Evolutionary conservation across 2,888 invertebrate genomes (phyloP).

Genomic region (Pollenia labialis): DNA sequence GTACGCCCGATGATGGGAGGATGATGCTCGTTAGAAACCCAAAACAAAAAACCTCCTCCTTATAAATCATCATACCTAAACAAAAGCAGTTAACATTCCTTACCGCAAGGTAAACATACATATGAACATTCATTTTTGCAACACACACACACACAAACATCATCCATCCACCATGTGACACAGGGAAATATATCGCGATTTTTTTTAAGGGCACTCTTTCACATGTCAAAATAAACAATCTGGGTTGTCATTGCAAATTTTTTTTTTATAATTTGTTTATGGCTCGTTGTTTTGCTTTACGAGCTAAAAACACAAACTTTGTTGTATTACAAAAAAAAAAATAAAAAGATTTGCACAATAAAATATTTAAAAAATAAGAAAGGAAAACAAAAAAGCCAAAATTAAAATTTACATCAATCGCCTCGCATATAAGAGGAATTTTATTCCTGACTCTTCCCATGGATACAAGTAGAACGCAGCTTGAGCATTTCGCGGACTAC

Average conservation of each 20-base stretch:
- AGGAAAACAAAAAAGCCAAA: slow-evolving; percentile 37
- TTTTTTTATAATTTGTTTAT: slow-evolving; percentile 70
- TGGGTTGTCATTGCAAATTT: slow-evolving; percentile 69
- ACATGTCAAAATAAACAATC: slow-evolving; percentile 69
- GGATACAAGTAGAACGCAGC: slow-evolving; percentile 33
- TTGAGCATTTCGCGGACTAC: slow-evolving; percentile 79
- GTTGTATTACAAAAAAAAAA: slow-evolving; percentile 34
- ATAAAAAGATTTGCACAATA: slow-evolving; percentile 39
- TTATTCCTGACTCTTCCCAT: background rate
- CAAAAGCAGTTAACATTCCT: slow-evolving; percentile 55
- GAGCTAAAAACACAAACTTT: slow-evolving; percentile 20
- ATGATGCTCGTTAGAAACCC: slow-evolving; percentile 49
- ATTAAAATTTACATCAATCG: slow-evolving; percentile 72
- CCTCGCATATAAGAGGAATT: slow-evolving; percentile 68
- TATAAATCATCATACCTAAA: slow-evolving; percentile 62
- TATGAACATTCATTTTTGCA: slow-evolving; percentile 29
- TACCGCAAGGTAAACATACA: slow-evolving; percentile 65
- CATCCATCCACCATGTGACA: slow-evolving; percentile 53
- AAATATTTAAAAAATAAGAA: slow-evolving; percentile 15
- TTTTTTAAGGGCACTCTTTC: slow-evolving; percentile 61
- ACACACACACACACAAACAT: background rate
- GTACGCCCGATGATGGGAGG: slow-evolving; percentile 11
- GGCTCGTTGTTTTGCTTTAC: slow-evolving; percentile 56
- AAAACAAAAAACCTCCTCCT: slow-evolving; percentile 29
- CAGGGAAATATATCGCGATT: slow-evolving; percentile 51